A percentile compares a stretch with the other conserved stretches of the same genome.
Evolutionary conservation across 1,140 invertebrate species (phyloP).

Genomic region (Drosophila ambigua): DNA sequence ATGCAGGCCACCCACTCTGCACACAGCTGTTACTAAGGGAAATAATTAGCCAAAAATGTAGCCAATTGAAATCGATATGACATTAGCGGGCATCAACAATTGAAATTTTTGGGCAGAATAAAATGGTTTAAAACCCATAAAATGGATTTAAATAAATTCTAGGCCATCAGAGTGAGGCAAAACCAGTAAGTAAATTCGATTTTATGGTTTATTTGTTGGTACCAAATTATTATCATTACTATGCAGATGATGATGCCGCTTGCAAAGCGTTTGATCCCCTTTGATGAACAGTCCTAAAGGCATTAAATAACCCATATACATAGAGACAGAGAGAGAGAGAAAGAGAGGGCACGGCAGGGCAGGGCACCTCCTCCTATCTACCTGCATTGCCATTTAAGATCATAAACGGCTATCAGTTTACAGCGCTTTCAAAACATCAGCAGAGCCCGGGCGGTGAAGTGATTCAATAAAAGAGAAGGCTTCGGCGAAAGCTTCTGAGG

Average conservation of each 20-base stretch:
- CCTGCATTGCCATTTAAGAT: constrained; percentile 74
- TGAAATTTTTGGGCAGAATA: neutral
- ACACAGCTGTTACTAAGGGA: constrained; percentile 23
- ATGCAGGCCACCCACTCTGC: neutral
- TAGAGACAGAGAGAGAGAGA: neutral
- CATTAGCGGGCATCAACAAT: too few species aligned
- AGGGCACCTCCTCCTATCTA: constrained; percentile 35
- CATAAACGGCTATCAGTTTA: constrained; percentile 77
- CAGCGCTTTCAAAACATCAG: constrained; percentile 61
- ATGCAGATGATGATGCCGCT: constrained; percentile 31
- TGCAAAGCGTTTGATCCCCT: constrained; percentile 51
- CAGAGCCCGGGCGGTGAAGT: constrained; percentile 27
- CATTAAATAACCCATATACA: constrained; percentile 4
- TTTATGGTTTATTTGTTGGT: neutral
- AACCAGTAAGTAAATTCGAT: constrained; percentile 7
- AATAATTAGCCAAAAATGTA: too few species aligned
- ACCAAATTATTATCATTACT: constrained; percentile 24
- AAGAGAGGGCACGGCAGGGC: neutral
- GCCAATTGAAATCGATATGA: too few species aligned
- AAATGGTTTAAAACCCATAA: neutral
- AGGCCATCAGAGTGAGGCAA: neutral
- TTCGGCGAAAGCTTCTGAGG: neutral
- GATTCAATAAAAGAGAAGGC: constrained; percentile 21
- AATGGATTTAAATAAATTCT: neutral
- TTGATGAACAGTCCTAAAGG: constrained; percentile 56